Base-by-base conservation (phyloP, 1,140 invertebrate species). In the Drosophila nebulosa region DNA sequence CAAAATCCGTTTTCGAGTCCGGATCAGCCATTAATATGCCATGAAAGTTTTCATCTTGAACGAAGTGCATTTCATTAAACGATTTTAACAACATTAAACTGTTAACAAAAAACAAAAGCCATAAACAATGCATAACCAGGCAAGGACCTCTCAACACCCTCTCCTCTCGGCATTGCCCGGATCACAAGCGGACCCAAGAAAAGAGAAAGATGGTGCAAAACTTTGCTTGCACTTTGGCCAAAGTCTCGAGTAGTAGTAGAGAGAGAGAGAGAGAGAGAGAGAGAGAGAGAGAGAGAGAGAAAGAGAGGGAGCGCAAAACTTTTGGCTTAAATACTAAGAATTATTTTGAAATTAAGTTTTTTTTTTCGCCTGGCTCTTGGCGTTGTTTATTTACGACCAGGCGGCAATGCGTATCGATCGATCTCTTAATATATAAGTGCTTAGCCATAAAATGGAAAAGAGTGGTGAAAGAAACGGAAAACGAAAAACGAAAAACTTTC, bases 281-380 rank as follows among this genome's bases (percentile, higher is more conserved):
- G n/a, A n/a, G n/a, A n/a, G n/a, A n/a, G n/a, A n/a, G n/a, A n/a
- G n/a, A n/a, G n/a, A n/a, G n/a, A n/a, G n/a, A n/a, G n/a, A n/a
- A n/a, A n/a, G n/a, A n/a, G n/a, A n/a, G n/a, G 64, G 78, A 42
- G 27, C 18, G 26, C 39, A 65, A 81, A 86, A 78, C 74, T 85
- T 74, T 61, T 35, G 21, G 7, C 64, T 63, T 32, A 32, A 32
- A 32, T 32, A 65, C 16, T 46, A 60, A 85, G 21, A 86, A 88
- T 85, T 80, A 85, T 85, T 85, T 86, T 78, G 81, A 85, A 85
- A 85, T 86, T 85, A 85, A 85, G 81, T 85, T 85, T 85, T 60
- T 74, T 74, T 42, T 46, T 46, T 46, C 51, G 51, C 69, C 3
- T 46, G 64, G 71, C 53, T 68, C 62, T 66, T 84, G 64, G 65